Conservation (phyloP, 2,113 vertebrate species). For the Eubucco bourcierii region DNA sequence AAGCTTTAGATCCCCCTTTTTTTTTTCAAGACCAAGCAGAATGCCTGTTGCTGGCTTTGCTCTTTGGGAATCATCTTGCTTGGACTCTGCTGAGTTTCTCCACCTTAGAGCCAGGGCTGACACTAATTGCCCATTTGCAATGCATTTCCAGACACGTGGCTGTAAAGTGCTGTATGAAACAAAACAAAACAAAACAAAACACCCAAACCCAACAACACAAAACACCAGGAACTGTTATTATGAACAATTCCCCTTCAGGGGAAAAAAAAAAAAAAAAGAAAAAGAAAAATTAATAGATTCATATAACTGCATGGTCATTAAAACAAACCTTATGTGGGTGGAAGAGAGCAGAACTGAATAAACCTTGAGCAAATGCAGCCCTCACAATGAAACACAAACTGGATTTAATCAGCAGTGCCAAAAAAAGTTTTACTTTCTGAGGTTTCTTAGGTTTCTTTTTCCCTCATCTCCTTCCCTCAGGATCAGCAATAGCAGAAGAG, state of each 20-base stretch:
- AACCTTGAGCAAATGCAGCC: slow-evolving; percentile 59
- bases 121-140: background rate
- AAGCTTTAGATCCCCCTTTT: background rate
- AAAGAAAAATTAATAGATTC: background rate
- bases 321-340: slow-evolving; percentile 39
- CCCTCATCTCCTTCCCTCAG: background rate
- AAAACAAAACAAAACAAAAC: too few species aligned
- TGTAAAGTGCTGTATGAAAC: background rate
- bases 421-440: background rate
- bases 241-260: slow-evolving; percentile 14
- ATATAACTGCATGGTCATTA: background rate
- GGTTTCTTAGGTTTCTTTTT: background rate
- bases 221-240: background rate
- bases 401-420: slow-evolving; percentile 45
- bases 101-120: background rate
- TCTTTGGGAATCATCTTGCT: background rate
- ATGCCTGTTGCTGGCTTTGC: background rate
- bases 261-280: background rate
- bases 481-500: slow-evolving; percentile 32
- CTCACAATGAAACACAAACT: slow-evolving; percentile 61
- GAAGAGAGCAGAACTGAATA: slow-evolving; percentile 41
- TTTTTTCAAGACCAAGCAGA: background rate
- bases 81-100: background rate
- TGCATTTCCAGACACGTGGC: background rate
- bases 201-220: too few species aligned